A percentile compares a stretch with the other conserved stretches of the same genome.
Evolutionary conservation across 2,797 vertebrate species (phyloP).

Genomic region (Sternotherus odoratus): DNA sequence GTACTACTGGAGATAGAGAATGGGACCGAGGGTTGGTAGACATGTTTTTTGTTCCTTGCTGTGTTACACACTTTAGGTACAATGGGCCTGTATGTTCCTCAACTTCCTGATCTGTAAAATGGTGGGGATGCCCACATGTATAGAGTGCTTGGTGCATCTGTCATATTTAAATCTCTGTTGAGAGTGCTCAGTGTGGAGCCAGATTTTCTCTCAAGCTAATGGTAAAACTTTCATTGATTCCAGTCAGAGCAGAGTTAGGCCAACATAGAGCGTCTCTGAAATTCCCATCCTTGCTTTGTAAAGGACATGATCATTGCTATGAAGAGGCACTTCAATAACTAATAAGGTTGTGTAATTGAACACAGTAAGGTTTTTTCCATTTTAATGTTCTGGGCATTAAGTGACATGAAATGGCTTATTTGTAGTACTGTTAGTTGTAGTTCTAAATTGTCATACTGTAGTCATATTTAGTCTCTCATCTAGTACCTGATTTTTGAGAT

Average conservation of each 20-base stretch:
- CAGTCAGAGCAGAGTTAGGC: not conserved
- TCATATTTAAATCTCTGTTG: not conserved
- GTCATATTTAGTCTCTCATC: not conserved
- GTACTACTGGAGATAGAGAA: not conserved
- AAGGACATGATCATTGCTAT: not conserved
- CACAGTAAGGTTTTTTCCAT: not conserved
- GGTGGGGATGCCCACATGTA: fast-evolving
- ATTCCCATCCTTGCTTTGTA: not conserved
- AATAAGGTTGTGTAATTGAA: fast-evolving
- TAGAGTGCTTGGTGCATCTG: not conserved
- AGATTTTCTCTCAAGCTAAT: not conserved
- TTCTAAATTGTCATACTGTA: not conserved
- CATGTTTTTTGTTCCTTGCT: not conserved
- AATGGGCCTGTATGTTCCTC: not conserved
- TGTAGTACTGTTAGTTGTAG: not conserved
- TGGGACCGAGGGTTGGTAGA: not conserved
- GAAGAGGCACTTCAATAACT: not conserved
- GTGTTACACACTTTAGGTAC: not conserved
- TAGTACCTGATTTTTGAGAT: not conserved
- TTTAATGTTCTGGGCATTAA: not conserved
- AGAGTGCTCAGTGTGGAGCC: not conserved
- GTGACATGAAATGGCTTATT: not conserved
- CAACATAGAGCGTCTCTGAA: not conserved
- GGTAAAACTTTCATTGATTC: not conserved
- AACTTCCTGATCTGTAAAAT: not conserved